Evolutionary conservation across 2,888 invertebrate genomes (phyloP).

Genomic region (Aporophyla lueneburgensis): DNA sequence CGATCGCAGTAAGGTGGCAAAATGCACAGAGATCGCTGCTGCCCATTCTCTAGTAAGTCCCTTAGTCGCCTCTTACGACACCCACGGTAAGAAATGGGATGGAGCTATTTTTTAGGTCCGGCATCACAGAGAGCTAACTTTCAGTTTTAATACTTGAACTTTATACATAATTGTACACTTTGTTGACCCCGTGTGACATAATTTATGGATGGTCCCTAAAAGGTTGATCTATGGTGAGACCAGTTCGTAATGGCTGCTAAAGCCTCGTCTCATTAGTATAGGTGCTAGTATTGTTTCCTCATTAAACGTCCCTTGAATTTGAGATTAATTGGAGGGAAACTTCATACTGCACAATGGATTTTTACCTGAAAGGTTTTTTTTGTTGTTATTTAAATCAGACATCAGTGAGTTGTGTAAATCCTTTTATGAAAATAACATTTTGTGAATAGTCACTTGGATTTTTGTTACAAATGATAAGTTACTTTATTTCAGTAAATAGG

Average conservation of each 20-base stretch:
- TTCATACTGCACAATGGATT: neutral
- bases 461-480: too few species aligned
- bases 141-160: too few species aligned
- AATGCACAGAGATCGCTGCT: too few species aligned
- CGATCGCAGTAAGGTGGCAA: too few species aligned
- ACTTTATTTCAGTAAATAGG: too few species aligned
- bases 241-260: neutral
- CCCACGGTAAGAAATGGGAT: too few species aligned
- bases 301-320: neutral
- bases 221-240: neutral
- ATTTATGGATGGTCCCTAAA: neutral
- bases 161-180: neutral
- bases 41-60: too few species aligned
- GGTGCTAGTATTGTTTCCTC: neutral
- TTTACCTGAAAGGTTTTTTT: neutral
- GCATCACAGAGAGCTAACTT: too few species aligned
- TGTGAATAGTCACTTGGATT: neutral
- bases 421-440: neutral
- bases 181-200: too few species aligned
- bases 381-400: neutral
- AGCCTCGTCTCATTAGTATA: neutral
- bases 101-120: too few species aligned
- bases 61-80: too few species aligned
- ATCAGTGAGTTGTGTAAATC: neutral
- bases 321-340: constrained; percentile 8